Conservation (phyloP, 1,140 invertebrate species). For the Ephestia elutella region DNA sequence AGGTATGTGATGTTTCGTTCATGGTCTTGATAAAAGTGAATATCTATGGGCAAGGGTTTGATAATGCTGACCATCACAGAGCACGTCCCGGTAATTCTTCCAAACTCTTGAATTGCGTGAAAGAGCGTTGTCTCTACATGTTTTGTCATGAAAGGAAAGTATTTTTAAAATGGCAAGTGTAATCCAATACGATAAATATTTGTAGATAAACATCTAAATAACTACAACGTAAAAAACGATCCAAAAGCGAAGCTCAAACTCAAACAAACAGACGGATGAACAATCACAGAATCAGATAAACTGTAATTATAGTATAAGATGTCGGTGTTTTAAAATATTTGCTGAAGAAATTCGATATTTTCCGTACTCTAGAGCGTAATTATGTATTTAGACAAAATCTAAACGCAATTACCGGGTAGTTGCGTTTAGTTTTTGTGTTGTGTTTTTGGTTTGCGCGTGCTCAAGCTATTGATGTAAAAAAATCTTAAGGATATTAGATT, state of each 20-base stretch:
- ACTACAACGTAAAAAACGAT: background rate
- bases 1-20: too few relatives aligned
- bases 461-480: background rate
- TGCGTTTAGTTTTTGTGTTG: background rate
- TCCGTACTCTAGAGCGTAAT: background rate
- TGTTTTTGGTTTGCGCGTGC: background rate
- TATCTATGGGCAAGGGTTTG: too few relatives aligned
- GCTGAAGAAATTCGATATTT: background rate
- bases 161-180: too few relatives aligned
- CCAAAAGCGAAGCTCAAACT: background rate
- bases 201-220: too few relatives aligned
- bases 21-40: too few relatives aligned
- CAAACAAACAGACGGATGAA: background rate
- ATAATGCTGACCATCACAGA: too few relatives aligned
- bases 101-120: too few relatives aligned
- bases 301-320: background rate
- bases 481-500: background rate
- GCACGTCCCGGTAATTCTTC: too few relatives aligned
- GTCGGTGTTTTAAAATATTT: background rate
- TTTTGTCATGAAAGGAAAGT: too few relatives aligned
- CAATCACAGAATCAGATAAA: conserved; percentile 2
- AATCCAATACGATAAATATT: too few relatives aligned
- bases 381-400: background rate
- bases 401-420: background rate
- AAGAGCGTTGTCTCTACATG: too few relatives aligned